These are phyloP conservation scores for Cephalopholis sonnerati DNA, from an alignment of 2,113 vertebrate genomes.

Conservation along the genomic window DNA sequence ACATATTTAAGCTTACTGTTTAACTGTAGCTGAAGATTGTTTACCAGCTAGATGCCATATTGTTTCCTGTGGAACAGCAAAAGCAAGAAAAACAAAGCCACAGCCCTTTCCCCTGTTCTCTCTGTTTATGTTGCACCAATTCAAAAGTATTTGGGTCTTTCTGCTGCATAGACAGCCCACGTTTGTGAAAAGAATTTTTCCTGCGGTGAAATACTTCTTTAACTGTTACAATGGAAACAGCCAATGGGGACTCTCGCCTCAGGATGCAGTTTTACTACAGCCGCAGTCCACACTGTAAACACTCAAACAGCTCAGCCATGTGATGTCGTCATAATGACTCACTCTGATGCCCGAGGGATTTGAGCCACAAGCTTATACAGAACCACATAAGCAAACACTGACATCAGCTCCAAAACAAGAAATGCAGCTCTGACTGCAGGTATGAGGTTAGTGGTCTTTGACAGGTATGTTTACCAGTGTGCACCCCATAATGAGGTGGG, in stretches of 20 bases:
- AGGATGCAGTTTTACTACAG: background rate
- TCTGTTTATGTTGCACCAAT: no score
- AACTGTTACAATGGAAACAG: no score
- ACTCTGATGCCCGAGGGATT: background rate
- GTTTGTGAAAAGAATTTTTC: no score
- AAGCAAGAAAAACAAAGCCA: no score
- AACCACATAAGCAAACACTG: background rate
- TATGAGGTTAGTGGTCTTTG: background rate
- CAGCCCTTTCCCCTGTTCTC: no score
- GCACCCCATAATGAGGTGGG: background rate
- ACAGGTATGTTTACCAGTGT: background rate
- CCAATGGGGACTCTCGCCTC: background rate
- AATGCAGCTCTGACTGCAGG: background rate
- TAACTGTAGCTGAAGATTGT: no score
- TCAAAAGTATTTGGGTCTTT: no score
- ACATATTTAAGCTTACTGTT: no score
- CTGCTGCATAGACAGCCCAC: no score
- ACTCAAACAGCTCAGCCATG: background rate
- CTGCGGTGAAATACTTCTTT: no score
- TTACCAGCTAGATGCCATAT: no score
- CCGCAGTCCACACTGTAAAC: background rate
- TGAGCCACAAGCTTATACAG: constrained; percentile 13
- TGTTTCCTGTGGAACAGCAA: no score
- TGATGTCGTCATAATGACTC: background rate
- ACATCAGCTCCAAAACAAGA: background rate